phyloP scores from a whole-genome alignment of 2,113 vertebrate species.

The Piaya cayana region DNA sequence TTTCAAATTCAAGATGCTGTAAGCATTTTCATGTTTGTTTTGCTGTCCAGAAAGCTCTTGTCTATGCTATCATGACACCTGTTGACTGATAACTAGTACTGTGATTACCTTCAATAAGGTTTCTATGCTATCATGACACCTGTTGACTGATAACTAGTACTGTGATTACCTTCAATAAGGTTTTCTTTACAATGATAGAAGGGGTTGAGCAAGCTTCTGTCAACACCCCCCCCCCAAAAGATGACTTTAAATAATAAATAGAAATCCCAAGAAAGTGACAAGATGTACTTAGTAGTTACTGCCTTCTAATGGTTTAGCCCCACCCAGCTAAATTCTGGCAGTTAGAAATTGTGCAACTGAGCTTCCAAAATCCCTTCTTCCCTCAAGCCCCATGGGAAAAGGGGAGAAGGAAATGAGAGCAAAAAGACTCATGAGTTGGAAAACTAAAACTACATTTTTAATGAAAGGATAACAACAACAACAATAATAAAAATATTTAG shows the following conservation, averaged over 20 bases:
- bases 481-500: too few species aligned
- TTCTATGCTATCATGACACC: not conserved
- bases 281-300: not conserved
- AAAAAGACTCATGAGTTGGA: too few species aligned
- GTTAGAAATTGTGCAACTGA: too few species aligned
- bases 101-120: not conserved
- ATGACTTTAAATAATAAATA: not conserved
- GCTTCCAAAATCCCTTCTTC: too few species aligned
- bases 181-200: not conserved
- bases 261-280: not conserved
- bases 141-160: not conserved
- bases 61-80: too few species aligned
- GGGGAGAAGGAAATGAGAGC: too few species aligned
- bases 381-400: too few species aligned
- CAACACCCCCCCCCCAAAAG: not conserved
- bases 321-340: too few species aligned
- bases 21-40: not conserved
- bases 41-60: not conserved
- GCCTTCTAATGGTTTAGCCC: not conserved
- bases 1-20: not conserved
- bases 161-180: not conserved
- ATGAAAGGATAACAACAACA: too few species aligned
- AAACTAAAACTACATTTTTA: too few species aligned
- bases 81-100: not conserved
- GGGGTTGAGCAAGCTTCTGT: not conserved